phyloP scores from a whole-genome alignment of 2,888 invertebrate species.

The Hecatera dysodea region DNA sequence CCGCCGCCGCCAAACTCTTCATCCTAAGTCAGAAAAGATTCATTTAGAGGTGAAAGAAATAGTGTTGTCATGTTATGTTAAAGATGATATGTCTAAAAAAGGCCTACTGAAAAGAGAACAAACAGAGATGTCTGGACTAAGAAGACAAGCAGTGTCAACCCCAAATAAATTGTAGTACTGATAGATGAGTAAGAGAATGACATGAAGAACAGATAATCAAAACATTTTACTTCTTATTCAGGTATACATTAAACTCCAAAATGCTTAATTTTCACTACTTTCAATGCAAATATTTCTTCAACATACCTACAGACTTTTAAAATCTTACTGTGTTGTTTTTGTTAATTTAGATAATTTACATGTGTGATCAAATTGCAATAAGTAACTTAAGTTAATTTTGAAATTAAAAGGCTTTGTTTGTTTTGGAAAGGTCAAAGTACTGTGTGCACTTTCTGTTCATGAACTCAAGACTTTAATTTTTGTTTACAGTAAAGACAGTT shows the following conservation, averaged over 20 bases:
- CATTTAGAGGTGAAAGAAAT: background rate
- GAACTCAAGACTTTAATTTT: background rate
- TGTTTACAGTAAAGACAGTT: background rate
- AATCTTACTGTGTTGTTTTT: too few species aligned
- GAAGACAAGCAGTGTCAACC: background rate
- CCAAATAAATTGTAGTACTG: background rate
- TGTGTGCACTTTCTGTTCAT: background rate
- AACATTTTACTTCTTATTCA: too few species aligned
- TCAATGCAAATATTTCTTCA: background rate
- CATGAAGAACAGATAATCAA: too few species aligned
- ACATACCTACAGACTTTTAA: too few species aligned
- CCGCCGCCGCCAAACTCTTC: conserved; percentile 92
- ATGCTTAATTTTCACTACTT: too few species aligned
- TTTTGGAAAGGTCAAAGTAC: conserved; percentile 12
- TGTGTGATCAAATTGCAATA: background rate
- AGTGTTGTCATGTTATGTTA: background rate
- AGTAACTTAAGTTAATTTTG: conserved; percentile 10
- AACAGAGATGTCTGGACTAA: too few species aligned
- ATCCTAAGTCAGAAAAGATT: conserved; percentile 88
- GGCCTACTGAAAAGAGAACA: too few species aligned
- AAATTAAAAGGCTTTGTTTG: conserved; percentile 1
- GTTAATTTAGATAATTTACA: background rate
- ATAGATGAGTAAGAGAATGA: background rate
- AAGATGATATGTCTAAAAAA: background rate
- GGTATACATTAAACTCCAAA: too few species aligned